These are phyloP conservation scores for Procambarus virginalis DNA, from an alignment of 1,140 invertebrate species.

Conservation along the genomic window DNA sequence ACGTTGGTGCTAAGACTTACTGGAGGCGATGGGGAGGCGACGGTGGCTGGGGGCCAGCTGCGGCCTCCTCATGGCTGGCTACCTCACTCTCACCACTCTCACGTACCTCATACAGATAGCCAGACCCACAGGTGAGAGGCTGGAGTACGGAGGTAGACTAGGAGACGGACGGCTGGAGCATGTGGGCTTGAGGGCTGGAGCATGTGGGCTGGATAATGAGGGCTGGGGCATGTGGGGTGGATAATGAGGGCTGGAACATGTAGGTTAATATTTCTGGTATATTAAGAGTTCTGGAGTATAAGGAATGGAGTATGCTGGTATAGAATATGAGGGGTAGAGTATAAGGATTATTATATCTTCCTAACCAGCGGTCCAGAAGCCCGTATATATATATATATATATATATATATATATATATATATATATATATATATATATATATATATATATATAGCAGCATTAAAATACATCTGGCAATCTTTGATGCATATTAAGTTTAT, in stretches of 20 bases:
- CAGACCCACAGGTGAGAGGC: not conserved
- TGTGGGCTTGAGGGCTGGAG: not conserved
- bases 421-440: too few relatives aligned
- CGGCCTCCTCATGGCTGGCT: slow-evolving; percentile 8
- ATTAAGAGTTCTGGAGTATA: not conserved
- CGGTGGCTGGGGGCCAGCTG: not conserved
- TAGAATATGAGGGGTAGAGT: not conserved
- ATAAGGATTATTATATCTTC: not conserved
- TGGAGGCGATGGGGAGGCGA: not conserved
- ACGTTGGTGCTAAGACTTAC: too few relatives aligned
- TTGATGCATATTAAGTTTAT: too few relatives aligned
- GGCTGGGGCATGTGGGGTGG: not conserved
- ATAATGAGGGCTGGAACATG: not conserved
- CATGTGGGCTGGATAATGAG: not conserved
- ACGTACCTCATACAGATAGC: slow-evolving; percentile 9
- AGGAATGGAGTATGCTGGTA: not conserved
- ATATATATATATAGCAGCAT: too few relatives aligned
- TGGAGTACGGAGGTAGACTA: not conserved
- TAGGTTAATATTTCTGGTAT: not conserved
- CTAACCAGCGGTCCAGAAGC: not conserved
- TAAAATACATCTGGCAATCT: too few relatives aligned
- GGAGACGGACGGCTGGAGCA: not conserved
- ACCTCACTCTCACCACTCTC: slow-evolving; percentile 20
- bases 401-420: too few relatives aligned
- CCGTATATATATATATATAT: too few relatives aligned